A percentile compares a stretch with the other conserved stretches of the same genome.
phyloP scores from a whole-genome alignment of 2,797 vertebrate species.

The Bothrops alternatus region DNA sequence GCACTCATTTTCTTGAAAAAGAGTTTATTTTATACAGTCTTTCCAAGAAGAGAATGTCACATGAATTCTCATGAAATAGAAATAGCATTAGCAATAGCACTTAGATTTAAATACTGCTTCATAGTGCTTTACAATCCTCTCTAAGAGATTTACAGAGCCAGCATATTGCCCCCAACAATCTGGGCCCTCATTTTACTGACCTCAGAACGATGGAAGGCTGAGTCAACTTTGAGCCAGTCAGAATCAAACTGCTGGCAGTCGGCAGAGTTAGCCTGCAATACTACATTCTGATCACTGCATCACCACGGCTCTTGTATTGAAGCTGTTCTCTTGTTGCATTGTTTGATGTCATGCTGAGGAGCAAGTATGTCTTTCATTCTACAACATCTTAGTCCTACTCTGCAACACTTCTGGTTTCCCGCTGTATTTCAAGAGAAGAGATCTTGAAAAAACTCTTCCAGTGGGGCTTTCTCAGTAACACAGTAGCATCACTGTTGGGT shows the following conservation, averaged over 20 bases:
- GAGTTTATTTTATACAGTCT: neutral
- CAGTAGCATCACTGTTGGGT: neutral
- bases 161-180: neutral
- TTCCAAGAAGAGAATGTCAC: neutral
- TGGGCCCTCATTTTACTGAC: neutral
- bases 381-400: neutral
- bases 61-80: neutral
- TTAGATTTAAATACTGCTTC: neutral
- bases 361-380: neutral
- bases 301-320: neutral
- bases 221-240: neutral
- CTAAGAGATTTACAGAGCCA: neutral
- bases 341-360: neutral
- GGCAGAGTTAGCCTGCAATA: neutral
- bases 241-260: neutral
- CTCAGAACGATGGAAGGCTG: neutral
- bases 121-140: neutral
- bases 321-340: neutral
- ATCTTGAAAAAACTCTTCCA: neutral
- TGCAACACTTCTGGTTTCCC: neutral
- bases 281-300: neutral
- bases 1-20: neutral
- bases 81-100: neutral
- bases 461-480: neutral
- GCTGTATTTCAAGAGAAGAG: neutral